A percentile compares a stretch with the other conserved stretches of the same genome.
Evolutionary conservation across 2,888 invertebrate species (phyloP).

Genomic region (Fragum whitleyi): DNA sequence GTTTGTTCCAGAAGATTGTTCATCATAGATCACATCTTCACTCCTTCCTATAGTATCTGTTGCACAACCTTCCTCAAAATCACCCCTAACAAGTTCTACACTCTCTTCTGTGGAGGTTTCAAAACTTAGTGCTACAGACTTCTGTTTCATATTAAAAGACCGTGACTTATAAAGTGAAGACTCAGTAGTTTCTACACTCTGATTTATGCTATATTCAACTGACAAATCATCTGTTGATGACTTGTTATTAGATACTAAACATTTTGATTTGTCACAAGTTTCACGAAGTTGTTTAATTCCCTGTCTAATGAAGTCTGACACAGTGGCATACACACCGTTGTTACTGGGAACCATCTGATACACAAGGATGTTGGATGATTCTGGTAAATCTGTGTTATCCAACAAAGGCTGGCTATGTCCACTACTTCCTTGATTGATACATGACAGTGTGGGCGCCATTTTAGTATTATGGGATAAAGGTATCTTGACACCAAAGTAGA

Average conservation of each 20-base stretch:
- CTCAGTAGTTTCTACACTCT: neutral
- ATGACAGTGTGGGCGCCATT: neutral
- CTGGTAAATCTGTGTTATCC: constrained; percentile 9
- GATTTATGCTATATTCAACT: neutral
- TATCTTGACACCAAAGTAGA: constrained; percentile 63
- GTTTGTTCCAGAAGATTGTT: no score
- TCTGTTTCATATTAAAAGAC: constrained; percentile 34
- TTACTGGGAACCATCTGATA: constrained; percentile 55
- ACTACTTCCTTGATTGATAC: neutral
- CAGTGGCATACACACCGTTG: constrained; percentile 50
- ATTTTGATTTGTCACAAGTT: neutral
- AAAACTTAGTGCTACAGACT: constrained; percentile 46
- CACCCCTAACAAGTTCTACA: neutral
- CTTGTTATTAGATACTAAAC: neutral
- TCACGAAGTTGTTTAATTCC: constrained; percentile 33
- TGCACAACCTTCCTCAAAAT: neutral
- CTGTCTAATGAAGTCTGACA: constrained; percentile 58
- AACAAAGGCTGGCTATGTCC: neutral
- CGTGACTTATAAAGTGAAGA: neutral
- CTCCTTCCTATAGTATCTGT: neutral
- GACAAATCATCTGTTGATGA: neutral
- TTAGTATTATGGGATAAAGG: neutral
- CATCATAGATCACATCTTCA: neutral
- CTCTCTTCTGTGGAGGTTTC: constrained; percentile 22
- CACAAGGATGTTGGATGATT: constrained; percentile 46